Conservation (phyloP, 2,797 vertebrate species). For the Benthosema pterotum region DNA sequence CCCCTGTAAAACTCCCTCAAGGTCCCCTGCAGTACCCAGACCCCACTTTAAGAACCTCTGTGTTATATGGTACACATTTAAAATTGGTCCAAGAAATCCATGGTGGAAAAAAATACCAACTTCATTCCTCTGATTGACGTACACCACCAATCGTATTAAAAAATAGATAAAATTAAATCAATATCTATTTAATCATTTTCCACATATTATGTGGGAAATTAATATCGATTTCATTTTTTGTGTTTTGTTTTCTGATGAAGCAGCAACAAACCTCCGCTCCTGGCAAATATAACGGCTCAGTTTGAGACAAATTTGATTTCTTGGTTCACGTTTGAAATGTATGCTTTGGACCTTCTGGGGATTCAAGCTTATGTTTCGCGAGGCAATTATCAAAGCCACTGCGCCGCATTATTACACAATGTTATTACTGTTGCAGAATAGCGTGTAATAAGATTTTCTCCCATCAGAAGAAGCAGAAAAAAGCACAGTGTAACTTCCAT, state of each 20-base stretch:
- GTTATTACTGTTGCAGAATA: slow-evolving; percentile 41
- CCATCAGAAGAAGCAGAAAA: slow-evolving; percentile 36
- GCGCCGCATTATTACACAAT: slow-evolving; percentile 45
- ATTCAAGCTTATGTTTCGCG: slow-evolving; percentile 43
- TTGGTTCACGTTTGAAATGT: slow-evolving; percentile 39
- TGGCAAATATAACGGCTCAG: slow-evolving; percentile 20
- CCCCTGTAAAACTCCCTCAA: too few species aligned
- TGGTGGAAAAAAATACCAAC: background rate
- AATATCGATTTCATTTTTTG: slow-evolving; percentile 48
- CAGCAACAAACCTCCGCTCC: slow-evolving; percentile 45
- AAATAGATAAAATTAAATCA: too few species aligned
- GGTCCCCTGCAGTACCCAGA: too few species aligned
- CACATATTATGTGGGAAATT: slow-evolving; percentile 31
- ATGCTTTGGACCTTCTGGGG: slow-evolving; percentile 37
- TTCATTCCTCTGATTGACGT: slow-evolving; percentile 22
- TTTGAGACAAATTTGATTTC: slow-evolving; percentile 53
- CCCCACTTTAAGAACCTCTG: too few species aligned
- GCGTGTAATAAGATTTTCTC: slow-evolving; percentile 57
- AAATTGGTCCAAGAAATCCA: background rate
- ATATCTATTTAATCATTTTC: too few species aligned
- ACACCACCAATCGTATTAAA: slow-evolving; percentile 39
- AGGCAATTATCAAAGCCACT: slow-evolving; percentile 61
- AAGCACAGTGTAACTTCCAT: slow-evolving; percentile 53
- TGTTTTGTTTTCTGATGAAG: slow-evolving; percentile 34
- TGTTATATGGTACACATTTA: background rate